These are phyloP conservation scores for Todus mexicanus DNA, from an alignment of 2,797 vertebrate species.

Conservation along the genomic window DNA sequence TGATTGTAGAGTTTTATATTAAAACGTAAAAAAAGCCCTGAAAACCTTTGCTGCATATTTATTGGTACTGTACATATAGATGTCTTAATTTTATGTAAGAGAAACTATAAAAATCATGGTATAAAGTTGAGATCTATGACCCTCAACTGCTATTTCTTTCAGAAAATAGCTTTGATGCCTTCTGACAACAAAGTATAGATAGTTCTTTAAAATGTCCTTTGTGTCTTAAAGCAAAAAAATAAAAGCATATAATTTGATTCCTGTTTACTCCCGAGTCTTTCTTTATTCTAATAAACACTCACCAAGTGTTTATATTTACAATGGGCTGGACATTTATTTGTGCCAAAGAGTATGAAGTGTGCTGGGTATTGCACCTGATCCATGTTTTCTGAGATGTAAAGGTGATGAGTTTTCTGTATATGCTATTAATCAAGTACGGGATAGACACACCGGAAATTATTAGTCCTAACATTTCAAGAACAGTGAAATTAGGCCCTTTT, in stretches of 20 bases:
- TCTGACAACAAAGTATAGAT: neutral
- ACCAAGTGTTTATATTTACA: neutral
- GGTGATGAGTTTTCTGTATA: neutral
- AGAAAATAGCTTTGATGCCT: slow-evolving; percentile 3
- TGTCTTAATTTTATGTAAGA: slow-evolving; percentile 19
- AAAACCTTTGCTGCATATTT: slow-evolving; percentile 66
- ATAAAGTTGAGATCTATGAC: neutral
- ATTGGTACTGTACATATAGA: slow-evolving; percentile 41
- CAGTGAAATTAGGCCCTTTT: neutral
- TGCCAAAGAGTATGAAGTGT: neutral
- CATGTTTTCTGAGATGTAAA: neutral
- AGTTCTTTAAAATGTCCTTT: neutral
- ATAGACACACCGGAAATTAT: neutral
- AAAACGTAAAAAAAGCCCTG: slow-evolving; percentile 62
- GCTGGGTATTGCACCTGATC: neutral
- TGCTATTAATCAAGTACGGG: neutral
- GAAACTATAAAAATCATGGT: neutral
- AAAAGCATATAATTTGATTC: neutral
- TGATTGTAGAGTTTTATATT: slow-evolving; percentile 72
- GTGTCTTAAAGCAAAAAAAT: neutral
- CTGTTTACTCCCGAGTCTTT: neutral
- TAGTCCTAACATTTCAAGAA: neutral
- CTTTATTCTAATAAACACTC: neutral
- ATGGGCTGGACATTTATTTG: neutral
- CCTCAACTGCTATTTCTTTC: slow-evolving; percentile 17